These are phyloP conservation scores for Dicaeum eximium DNA, from an alignment of 2,113 vertebrate species.

Conservation along the genomic window DNA sequence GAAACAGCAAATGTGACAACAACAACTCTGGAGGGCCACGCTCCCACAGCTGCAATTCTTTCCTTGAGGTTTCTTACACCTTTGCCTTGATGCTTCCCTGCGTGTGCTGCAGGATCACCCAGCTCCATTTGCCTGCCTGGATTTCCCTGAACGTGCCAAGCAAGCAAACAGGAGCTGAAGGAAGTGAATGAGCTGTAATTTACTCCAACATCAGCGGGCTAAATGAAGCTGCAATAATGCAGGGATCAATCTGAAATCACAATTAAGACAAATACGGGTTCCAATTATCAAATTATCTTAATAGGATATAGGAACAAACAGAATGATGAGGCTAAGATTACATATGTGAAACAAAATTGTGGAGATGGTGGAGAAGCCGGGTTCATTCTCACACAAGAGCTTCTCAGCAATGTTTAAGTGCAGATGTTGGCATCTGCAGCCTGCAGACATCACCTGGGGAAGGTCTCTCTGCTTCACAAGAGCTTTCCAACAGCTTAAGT, in stretches of 20 bases:
- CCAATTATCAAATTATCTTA: constrained; percentile 35
- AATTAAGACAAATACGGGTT: not conserved
- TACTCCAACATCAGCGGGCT: constrained; percentile 2
- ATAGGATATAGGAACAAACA: not conserved
- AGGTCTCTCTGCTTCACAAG: not conserved
- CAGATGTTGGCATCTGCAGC: not conserved
- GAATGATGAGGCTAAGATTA: not conserved
- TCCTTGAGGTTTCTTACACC: not conserved
- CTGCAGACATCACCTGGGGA: not conserved
- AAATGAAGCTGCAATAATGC: constrained; percentile 44
- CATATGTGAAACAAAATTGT: rapidly evolving
- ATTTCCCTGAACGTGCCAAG: not conserved
- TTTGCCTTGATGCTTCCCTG: not conserved
- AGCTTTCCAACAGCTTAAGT: not conserved
- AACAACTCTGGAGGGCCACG: rapidly evolving
- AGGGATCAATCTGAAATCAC: constrained; percentile 16
- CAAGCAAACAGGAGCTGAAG: not conserved
- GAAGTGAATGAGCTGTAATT: not conserved
- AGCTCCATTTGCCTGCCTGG: not conserved
- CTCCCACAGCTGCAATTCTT: not conserved
- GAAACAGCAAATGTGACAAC: not conserved
- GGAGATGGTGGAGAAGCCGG: not conserved
- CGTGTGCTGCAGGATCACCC: not conserved
- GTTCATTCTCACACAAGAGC: not conserved
- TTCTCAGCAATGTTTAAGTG: not conserved